phyloP scores from a whole-genome alignment of 2,888 invertebrate species.

The Phortica magna region DNA sequence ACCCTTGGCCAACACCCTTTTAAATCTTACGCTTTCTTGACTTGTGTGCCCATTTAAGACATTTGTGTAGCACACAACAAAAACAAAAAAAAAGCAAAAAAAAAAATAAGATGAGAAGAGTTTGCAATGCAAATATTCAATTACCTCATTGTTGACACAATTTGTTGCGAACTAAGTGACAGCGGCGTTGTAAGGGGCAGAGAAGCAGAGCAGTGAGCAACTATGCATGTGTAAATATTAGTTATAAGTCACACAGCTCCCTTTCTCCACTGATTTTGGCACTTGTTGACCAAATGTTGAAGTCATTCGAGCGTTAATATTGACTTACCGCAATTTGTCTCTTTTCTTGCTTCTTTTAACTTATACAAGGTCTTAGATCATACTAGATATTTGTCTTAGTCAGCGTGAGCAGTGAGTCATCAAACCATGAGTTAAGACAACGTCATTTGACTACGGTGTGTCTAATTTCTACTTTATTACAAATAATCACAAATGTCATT shows the following conservation, averaged over 20 bases:
- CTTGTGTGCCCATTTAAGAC: neutral
- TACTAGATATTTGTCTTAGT: neutral
- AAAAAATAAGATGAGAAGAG: slow-evolving; percentile 31
- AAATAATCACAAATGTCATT: neutral
- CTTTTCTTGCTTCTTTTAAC: neutral
- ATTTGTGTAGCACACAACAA: neutral
- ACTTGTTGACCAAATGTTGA: too few species aligned
- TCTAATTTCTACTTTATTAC: neutral
- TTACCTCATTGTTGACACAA: slow-evolving; percentile 67
- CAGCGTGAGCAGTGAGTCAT: neutral
- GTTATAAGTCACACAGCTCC: neutral
- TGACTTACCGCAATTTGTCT: neutral
- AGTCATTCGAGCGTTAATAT: too few species aligned
- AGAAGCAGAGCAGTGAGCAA: neutral
- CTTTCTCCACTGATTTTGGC: too few species aligned
- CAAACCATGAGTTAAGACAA: too few species aligned
- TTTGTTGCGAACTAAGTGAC: slow-evolving; percentile 31
- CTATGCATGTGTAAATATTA: neutral
- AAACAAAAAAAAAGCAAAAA: neutral
- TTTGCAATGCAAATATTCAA: slow-evolving; percentile 42
- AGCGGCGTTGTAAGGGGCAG: neutral
- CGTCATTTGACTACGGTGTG: too few species aligned
- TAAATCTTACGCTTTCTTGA: neutral
- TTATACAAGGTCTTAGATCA: neutral
- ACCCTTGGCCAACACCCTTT: neutral